phyloP scores from a whole-genome alignment of 2,113 vertebrate genomes.

The Myodes glareolus region DNA sequence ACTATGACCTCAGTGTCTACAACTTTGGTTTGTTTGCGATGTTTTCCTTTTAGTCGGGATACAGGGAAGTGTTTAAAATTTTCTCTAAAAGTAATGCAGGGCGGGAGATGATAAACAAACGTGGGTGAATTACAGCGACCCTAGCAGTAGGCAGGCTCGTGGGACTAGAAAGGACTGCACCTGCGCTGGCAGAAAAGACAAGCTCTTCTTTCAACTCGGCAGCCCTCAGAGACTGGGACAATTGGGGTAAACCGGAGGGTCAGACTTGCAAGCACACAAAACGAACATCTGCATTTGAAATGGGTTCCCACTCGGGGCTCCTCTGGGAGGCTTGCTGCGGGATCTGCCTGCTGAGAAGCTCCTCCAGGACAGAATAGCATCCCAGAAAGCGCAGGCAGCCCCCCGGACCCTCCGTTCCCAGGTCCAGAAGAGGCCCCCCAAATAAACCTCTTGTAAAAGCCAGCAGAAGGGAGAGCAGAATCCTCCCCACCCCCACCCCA shows the following conservation, averaged over 20 bases:
- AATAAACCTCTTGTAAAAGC: background rate
- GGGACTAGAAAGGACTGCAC: background rate
- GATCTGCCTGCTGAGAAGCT: background rate
- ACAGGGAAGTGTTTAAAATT: background rate
- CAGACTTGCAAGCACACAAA: constrained; percentile 41
- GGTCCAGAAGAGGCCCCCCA: background rate
- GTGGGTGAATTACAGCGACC: background rate
- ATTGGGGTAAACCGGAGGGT: background rate
- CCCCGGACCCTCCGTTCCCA: background rate
- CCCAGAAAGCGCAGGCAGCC: background rate
- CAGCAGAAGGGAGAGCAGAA: background rate
- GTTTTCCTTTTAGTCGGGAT: background rate
- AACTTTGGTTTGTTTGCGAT: constrained; percentile 4
- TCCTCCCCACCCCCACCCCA: background rate
- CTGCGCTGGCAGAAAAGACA: background rate
- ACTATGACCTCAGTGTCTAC: background rate
- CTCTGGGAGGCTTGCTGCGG: background rate
- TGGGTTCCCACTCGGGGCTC: background rate
- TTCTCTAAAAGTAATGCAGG: background rate
- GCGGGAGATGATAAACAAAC: background rate
- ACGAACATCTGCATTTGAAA: constrained; percentile 66
- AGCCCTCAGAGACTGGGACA: background rate
- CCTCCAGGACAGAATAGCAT: background rate
- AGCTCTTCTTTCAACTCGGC: background rate
- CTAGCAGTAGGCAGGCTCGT: background rate